Evolutionary conservation across 2,888 invertebrate species (phyloP), one percentile per base, ranked within the genome.

Genomic region (Leucoptera coffeella): DNA sequence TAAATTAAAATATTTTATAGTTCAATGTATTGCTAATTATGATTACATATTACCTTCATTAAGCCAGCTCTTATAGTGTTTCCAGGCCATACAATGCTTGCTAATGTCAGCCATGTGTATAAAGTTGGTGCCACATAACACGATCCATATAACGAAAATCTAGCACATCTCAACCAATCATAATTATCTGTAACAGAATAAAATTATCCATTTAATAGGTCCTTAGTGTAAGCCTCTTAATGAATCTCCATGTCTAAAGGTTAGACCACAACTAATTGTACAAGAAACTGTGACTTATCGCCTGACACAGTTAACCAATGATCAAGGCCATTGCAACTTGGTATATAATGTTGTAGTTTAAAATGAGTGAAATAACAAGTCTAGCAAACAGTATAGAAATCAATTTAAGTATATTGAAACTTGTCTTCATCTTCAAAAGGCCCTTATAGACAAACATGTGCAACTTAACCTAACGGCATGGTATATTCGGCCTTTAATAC

Each of bases 121-220:
- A 89, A 55, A 4, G 85, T 85, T 9, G 89, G 89, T 2, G 88
- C 89, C 12, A 85, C 85, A 51, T 83, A 86, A 25, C 83, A 74
- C 6, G 83, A 79, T n/a, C 88, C 89, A 51, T 84, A 88, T 26
- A 87, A 42, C 41, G 85, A 80, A 57, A 82, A 90, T 32, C 87
- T 73, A 19, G 79, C 54, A 35, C 80, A 78, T 45, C 84, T 76
- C 53, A 60, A 72, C 79, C 80, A 82, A 42, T 83, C 82, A 45
- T 76, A 81, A 33, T 57, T 61, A 22, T 62, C 76, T 73, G 43
- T 32, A 48, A 52, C 32, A 40, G 21, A 13, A 31, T 10, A 19
- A 13, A 8, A 30, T 5, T 19, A 14, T 19, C 12, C 23, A 15
- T 12, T 23, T 13, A 13, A n/a, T n/a, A n/a, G n/a, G n/a, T n/a